Conservation (phyloP, 2,888 invertebrate species). For the Oscheius sp. region DNA sequence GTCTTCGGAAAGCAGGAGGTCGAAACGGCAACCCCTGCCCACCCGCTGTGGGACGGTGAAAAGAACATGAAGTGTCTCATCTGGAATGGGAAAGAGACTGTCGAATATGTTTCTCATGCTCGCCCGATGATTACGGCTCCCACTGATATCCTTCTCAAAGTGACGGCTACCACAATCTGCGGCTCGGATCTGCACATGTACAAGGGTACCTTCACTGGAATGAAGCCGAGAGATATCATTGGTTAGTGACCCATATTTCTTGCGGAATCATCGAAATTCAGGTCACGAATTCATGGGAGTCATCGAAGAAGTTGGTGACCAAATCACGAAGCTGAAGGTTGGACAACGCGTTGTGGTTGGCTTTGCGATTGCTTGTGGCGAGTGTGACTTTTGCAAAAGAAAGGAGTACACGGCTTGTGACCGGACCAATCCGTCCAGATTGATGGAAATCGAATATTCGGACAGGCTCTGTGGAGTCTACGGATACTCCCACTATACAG, state of each 20-base stretch:
- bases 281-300: constrained; percentile 45
- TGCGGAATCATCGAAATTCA: too few species aligned
- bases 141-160: constrained; percentile 36
- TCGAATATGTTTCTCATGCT: constrained; percentile 30
- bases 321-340: constrained; percentile 37
- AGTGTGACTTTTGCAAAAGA: constrained; percentile 39
- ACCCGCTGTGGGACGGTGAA: not conserved
- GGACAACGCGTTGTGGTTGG: constrained; percentile 43
- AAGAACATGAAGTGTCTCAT: constrained; percentile 32
- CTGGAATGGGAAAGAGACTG: constrained; percentile 37
- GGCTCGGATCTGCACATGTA: constrained; percentile 45
- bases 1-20: too few species aligned
- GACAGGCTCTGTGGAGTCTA: constrained; percentile 25
- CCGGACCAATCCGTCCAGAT: constrained; percentile 39
- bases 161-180: constrained; percentile 47
- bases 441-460: constrained; percentile 14
- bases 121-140: constrained; percentile 39
- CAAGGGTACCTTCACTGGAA: constrained; percentile 40
- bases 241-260: too few species aligned
- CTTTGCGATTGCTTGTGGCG: constrained; percentile 43
- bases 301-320: constrained; percentile 37
- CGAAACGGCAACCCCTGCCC: too few species aligned
- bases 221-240: constrained; percentile 43
- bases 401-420: constrained; percentile 43
- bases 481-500: constrained; percentile 27